Evolutionary conservation across 2,797 vertebrate species (phyloP), one percentile per base, ranked within the genome.

Genomic region (Valencia hispanica): DNA sequence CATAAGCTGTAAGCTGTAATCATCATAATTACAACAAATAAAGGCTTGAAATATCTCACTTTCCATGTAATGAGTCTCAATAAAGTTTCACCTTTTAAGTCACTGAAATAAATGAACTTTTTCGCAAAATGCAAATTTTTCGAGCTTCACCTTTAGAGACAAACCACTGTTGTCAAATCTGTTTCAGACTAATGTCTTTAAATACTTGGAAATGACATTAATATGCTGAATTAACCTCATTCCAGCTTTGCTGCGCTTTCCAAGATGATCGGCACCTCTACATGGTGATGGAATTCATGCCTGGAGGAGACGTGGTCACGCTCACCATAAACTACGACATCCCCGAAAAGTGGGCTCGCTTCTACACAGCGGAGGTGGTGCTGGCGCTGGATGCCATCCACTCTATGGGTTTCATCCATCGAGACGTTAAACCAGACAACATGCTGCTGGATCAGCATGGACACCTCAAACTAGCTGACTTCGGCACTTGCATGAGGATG

Each of bases 241-340:
- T 0, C 25, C 25, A 99, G 98, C 95, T 99, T 84, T 98, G 96
- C 94, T 98, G 97, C 91, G 97, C 98, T 76, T 99, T 99, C 94
- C 98, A 99, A 96, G 98, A 99, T 81, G 95, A 97, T 83, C 96
- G 94, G 17, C 95, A 97, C 88, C 96, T 99, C 74, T 99, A 99
- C 88, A 97, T 99, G 97, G 98, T 99, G 87, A 99, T 99, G 98
- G 98, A 99, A 85, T 99, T 97, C 91, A 99, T 99, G 98, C 96
- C 97, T 0, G 98, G 98, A 1, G 98, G 98, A 83, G 98, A 99
- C 93, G 93, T 99, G 75, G 98, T 99, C 65, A 99, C 98, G 22
- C 97, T 99, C 83, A 98, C 98, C 95, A 97, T 98, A 94, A 99
- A 97, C 93, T 99, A 99, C 0, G 98, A 99, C 92, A 95, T 99